Evolutionary conservation across 2,888 invertebrate genomes (phyloP).

Genomic region (Cancer borealis): DNA sequence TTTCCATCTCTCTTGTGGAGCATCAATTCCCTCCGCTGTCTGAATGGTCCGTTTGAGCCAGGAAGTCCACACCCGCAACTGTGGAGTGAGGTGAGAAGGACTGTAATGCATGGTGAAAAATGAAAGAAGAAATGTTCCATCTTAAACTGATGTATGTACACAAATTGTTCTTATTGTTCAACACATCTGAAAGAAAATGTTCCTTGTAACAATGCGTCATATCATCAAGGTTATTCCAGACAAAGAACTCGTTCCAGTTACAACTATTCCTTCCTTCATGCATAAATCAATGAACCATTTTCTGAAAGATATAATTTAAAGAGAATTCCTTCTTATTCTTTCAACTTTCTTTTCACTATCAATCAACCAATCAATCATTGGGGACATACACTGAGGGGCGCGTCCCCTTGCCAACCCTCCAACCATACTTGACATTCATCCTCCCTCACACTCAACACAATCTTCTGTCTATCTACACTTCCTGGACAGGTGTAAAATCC

Average conservation of each 20-base stretch:
- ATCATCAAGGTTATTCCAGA: no score
- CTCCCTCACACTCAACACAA: not conserved
- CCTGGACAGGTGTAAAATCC: no score
- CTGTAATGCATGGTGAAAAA: not conserved
- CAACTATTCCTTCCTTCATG: no score
- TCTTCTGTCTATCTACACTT: not conserved
- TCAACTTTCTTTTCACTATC: no score
- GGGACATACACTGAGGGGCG: no score
- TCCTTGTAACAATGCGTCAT: not conserved
- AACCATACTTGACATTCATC: no score
- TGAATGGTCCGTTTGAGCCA: conserved; percentile 93
- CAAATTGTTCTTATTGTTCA: no score
- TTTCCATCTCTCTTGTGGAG: conserved; percentile 90
- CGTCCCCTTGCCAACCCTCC: not conserved
- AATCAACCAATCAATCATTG: no score
- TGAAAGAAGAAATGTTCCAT: not conserved
- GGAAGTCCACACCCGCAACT: conserved; percentile 92
- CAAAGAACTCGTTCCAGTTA: no score
- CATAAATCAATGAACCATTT: no score
- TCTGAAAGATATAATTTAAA: no score
- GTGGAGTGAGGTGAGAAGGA: not conserved
- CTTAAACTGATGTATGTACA: not conserved
- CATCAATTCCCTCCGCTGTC: conserved; percentile 88
- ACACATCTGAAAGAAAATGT: not conserved
- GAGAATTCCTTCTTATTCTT: no score